These are phyloP conservation scores for Okapia johnstoni DNA, from an alignment of 2,113 vertebrate species.

Conservation along the genomic window DNA sequence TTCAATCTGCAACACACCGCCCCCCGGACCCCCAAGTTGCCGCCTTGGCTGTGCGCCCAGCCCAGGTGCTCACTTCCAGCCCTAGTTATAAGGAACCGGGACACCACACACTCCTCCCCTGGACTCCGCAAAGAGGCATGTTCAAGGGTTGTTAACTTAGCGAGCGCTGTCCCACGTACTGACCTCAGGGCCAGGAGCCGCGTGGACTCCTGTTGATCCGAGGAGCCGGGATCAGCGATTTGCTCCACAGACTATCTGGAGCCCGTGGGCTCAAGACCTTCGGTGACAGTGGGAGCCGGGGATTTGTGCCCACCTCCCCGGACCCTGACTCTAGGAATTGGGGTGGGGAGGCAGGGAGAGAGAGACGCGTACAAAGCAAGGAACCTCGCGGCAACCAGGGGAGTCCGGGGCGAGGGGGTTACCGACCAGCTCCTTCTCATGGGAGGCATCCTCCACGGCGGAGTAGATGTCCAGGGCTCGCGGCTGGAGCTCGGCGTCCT, in stretches of 20 bases:
- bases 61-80: conserved; percentile 27
- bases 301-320: background rate
- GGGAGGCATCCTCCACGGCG: conserved; percentile 75
- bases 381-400: background rate
- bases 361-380: background rate
- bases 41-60: conserved; percentile 31
- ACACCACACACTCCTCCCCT: background rate
- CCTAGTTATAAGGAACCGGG: background rate
- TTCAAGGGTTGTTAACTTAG: background rate
- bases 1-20: conserved; percentile 82
- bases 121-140: background rate
- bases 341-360: background rate
- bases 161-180: background rate
- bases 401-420: background rate
- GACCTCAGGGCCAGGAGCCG: background rate
- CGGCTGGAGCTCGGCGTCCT: conserved; percentile 73
- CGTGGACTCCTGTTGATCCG: background rate
- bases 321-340: background rate
- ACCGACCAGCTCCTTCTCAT: conserved; percentile 84
- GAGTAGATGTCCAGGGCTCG: conserved; percentile 76
- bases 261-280: background rate
- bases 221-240: background rate
- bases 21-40: background rate
- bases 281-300: background rate
- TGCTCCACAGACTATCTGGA: background rate